Evolutionary conservation across 35 echinoderm and acorn worm species (phyloP).

Genomic region (Strongylocentrotus purpuratus): DNA sequence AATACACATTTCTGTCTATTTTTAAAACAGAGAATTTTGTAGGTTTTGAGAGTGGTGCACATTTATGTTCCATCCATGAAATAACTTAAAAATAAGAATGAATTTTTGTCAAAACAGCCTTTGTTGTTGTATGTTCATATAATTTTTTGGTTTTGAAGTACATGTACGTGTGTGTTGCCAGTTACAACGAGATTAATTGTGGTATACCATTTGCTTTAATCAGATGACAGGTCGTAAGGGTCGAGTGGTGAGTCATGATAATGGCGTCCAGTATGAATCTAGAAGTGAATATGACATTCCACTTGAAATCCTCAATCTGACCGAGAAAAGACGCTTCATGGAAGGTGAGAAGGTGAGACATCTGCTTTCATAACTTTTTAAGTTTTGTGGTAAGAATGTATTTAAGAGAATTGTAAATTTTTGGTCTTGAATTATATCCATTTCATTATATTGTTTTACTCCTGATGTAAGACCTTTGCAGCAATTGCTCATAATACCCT

Average conservation of each 20-base stretch:
- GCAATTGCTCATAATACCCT: too few relatives aligned
- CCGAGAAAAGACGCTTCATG: constrained; percentile 95
- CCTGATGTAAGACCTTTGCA: too few relatives aligned
- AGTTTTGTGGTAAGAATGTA: neutral
- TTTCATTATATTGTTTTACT: too few relatives aligned
- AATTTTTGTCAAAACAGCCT: too few relatives aligned
- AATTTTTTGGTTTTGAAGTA: neutral
- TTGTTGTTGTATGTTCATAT: neutral
- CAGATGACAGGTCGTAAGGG: constrained; percentile 98
- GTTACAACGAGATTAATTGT: neutral
- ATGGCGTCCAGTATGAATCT: constrained; percentile 95
- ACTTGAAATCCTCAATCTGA: constrained; percentile 92
- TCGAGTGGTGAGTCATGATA: constrained; percentile 85
- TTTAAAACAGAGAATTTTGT: too few relatives aligned
- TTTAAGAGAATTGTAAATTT: neutral
- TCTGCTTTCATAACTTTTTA: neutral
- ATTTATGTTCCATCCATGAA: too few relatives aligned
- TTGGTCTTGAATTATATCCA: too few relatives aligned
- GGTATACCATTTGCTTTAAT: neutral
- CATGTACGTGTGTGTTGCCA: neutral
- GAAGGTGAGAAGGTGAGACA: constrained; percentile 91
- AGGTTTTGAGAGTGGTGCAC: too few relatives aligned
- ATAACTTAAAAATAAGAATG: too few relatives aligned
- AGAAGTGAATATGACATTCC: constrained; percentile 95
- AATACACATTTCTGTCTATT: too few relatives aligned